phyloP scores from a whole-genome alignment of 2,888 invertebrate genomes.

The Parthenolecanium corni region DNA sequence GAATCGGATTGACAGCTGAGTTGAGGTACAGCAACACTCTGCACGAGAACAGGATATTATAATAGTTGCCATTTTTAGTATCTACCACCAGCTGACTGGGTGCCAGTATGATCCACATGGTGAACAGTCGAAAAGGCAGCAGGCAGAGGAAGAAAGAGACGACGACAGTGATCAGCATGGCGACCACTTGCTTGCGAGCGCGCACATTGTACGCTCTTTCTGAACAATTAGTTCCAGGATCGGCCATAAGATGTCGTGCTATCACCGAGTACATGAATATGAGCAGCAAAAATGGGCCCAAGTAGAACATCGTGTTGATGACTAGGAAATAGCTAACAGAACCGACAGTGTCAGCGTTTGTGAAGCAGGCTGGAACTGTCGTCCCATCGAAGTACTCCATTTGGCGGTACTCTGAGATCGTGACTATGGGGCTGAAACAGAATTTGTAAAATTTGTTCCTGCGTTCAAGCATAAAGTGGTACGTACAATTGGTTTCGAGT shows the following conservation, averaged over 20 bases:
- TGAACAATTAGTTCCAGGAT: slow-evolving; percentile 38
- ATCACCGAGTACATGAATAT: slow-evolving; percentile 71
- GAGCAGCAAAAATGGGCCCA: slow-evolving; percentile 66
- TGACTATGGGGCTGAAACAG: slow-evolving; percentile 51
- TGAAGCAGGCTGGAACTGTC: slow-evolving; percentile 53
- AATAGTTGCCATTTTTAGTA: slow-evolving; percentile 65
- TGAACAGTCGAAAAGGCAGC: slow-evolving; percentile 72
- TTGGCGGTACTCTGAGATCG: slow-evolving; percentile 56
- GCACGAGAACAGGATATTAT: slow-evolving; percentile 69
- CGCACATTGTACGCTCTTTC: slow-evolving; percentile 48
- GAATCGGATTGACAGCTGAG: slow-evolving; percentile 78
- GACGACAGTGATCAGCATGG: slow-evolving; percentile 78
- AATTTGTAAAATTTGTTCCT: no score
- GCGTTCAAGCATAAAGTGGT: neutral
- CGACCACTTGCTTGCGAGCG: slow-evolving; percentile 68
- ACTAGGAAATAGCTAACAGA: slow-evolving; percentile 68
- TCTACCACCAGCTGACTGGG: slow-evolving; percentile 41
- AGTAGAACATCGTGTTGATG: slow-evolving; percentile 63
- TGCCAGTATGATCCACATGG: slow-evolving; percentile 68
- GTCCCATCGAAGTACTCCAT: slow-evolving; percentile 58
- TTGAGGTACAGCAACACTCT: slow-evolving; percentile 79
- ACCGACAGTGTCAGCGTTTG: slow-evolving; percentile 63
- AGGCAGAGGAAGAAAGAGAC: slow-evolving; percentile 78
- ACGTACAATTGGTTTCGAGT: neutral
- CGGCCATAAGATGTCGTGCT: slow-evolving; percentile 66